These are phyloP conservation scores for Parazoanthus atlanticus DNA, from an alignment of 92 coral and sea anemone species.

Conservation along the genomic window DNA sequence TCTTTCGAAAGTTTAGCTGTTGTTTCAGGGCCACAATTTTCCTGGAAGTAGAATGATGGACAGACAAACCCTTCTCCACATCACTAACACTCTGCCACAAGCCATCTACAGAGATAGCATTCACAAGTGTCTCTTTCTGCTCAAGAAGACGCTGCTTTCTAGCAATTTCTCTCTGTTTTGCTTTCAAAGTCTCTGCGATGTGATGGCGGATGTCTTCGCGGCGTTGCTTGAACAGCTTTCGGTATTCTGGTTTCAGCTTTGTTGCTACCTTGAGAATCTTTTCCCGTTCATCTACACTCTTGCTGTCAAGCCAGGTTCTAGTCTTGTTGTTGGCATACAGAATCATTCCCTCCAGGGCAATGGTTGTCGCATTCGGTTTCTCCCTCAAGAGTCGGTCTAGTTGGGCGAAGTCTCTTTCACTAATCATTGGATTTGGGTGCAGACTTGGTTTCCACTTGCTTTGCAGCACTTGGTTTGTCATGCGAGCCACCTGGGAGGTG, in stretches of 20 bases:
- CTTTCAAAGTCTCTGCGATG: conserved; percentile 27
- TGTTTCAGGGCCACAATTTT: conserved; percentile 42
- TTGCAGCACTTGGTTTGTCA: conserved; percentile 21
- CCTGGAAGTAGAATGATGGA: conserved; percentile 29
- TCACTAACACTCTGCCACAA: conserved; percentile 41
- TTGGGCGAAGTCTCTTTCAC: conserved; percentile 31
- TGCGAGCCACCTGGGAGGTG: conserved; percentile 32
- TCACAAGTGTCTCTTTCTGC: conserved; percentile 43
- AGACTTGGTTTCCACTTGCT: conserved; percentile 20
- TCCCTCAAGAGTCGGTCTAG: conserved; percentile 39
- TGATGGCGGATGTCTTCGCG: conserved; percentile 35
- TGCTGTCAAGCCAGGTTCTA: conserved; percentile 36
- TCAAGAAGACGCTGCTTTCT: conserved; percentile 22
- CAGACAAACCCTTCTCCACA: conserved; percentile 31
- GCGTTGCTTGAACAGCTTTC: conserved; percentile 23
- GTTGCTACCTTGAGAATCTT: conserved; percentile 26
- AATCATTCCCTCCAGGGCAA: conserved; percentile 46
- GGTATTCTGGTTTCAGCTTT: conserved; percentile 32
- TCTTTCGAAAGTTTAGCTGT: conserved; percentile 41
- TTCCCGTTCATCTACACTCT: conserved; percentile 7
- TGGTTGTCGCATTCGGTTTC: conserved; percentile 43
- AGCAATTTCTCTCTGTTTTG: conserved; percentile 24
- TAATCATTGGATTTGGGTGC: conserved; percentile 35
- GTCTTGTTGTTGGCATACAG: conserved; percentile 35
- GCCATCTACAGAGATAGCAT: conserved; percentile 43